Base-by-base conservation (phyloP, 1,140 invertebrate genomes). In the Drosophila guanche region DNA sequence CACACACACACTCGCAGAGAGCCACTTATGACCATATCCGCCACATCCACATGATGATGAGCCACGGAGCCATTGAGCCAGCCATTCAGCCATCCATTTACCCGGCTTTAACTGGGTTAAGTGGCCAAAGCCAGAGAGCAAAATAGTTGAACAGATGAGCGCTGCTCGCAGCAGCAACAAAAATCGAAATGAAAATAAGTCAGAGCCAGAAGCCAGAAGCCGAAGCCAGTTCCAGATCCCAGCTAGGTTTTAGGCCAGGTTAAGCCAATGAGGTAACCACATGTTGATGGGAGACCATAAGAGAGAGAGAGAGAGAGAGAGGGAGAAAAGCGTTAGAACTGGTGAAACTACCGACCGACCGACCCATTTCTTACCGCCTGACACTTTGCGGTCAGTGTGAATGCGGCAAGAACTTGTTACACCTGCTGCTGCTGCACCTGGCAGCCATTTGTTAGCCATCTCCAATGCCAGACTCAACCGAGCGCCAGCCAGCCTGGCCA, bases 371-470 rank as follows among this genome's bases (percentile, higher is more conserved):
- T 75, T 61, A 46, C 7, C 46, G 66, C 25, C 83, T 88, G 78
- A 75, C 83, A 86, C 79, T 88, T 81, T 81, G 83, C 76, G 83
- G 83, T 74, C 77, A 86, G 54, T 53, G 51, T 52, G 65, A 68
- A 77, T 86, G 58, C 50, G 67, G 75, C 78, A 45, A 88, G 83
- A 88, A 88, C 83, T 88, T 88, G 83, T 88, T 88, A 88, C 83
- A 88, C 83, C 83, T 88, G 83, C 78, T 76, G 62, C 55, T 40
- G 62, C 56, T 62, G 67, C 29, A 56, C 22, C 61, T 45, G 55
- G 41, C 45, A 67, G 41, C 76, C 53, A 86, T 80, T 80, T 86
- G 67, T 54, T 66, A 69, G 67, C 68, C 25, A 66, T 76, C 79
- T 60, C 57, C 63, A 16, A 71, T 12, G 25, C 25, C 71, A 76